Percentiles rank a stretch among this genome's conserved stretches.
phyloP scores from a whole-genome alignment of 1,140 invertebrate genomes.

The roundworm (Caenorhabditis elegans) region DNA sequence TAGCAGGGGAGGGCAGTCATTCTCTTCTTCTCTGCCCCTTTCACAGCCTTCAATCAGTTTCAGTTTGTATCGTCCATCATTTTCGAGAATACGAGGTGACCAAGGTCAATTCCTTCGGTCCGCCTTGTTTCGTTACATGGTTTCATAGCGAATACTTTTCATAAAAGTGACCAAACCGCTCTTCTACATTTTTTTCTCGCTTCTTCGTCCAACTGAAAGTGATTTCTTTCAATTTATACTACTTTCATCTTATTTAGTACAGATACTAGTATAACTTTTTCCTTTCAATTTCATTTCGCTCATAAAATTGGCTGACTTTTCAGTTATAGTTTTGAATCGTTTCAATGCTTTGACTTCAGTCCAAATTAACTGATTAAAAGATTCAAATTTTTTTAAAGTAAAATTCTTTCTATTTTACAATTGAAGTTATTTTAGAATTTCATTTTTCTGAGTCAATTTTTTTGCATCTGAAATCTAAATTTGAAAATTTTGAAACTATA shows the following conservation, averaged over 20 bases:
- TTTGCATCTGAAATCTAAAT: no score
- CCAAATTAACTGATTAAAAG: no score
- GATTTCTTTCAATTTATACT: not conserved
- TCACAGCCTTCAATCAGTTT: not conserved
- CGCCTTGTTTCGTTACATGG: not conserved
- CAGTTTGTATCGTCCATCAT: not conserved
- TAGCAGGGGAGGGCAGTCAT: not conserved
- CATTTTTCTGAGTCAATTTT: no score
- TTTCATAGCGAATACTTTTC: not conserved
- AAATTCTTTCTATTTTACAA: no score
- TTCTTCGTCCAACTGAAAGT: not conserved
- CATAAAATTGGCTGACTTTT: no score
- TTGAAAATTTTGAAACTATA: no score
- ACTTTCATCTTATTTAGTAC: not conserved
- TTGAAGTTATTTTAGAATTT: no score
- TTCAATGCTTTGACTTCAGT: no score
- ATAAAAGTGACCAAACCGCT: not conserved
- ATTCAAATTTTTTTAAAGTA: no score
- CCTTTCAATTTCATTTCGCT: no score
- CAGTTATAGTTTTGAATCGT: no score
- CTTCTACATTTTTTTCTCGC: not conserved
- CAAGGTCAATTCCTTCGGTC: conserved; percentile 19
- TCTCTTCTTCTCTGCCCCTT: not conserved
- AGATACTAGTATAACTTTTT: no score
- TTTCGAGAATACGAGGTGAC: conserved; percentile 9